Evolutionary conservation across 2,113 vertebrate genomes (phyloP), one percentile per base, ranked within the genome.

Genomic region (Bubo scandiacus): DNA sequence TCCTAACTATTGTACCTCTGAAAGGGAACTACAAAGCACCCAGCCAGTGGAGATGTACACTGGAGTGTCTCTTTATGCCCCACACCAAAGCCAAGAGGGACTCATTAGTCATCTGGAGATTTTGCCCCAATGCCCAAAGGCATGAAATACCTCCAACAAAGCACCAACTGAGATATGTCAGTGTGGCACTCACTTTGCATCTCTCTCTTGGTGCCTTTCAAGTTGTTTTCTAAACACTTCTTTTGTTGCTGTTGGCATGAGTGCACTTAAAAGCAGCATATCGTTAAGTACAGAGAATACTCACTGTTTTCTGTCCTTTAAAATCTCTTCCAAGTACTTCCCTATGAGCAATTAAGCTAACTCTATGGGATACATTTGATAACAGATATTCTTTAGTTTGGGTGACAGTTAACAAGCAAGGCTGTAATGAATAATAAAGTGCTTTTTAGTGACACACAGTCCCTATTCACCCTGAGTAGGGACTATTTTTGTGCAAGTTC

Each of bases 401-500:
- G 83, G 85, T 95, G 95, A 96, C 67, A 93, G 98, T 97, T 97
- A 95, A 96, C 95, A 93, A 98, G 97, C 66, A 90, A 91, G 95
- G 84, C 86, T 95, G 80, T 96, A 96, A 97, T 96, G 96, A 98
- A 97, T 96, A 97, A 97, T 96, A 97, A 97, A 97, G 97, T 90
- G 94, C 96, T 97, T 97, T 97, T 94, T 81, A 96, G 94, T 89
- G 95, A 92, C 90, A 96, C 95, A 96, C 96, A 97, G 95, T 94
- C 94, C 68, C 97, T 86, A 98, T 98, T 97, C 98, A 98, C 96
- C 95, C 96, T 86, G 59, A 94, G 88, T 62, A 96, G 96, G 91
- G 92, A 86, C 98, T 95, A 97, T 98, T 98, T 98, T 96, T 97
- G 96, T 97, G 96, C 91, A 96, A 97, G 97, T 98, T 97, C 97